Evolutionary conservation across 1,140 invertebrate species (phyloP), one percentile per base, ranked within the genome.

Genomic region (Micrasema longulum): DNA sequence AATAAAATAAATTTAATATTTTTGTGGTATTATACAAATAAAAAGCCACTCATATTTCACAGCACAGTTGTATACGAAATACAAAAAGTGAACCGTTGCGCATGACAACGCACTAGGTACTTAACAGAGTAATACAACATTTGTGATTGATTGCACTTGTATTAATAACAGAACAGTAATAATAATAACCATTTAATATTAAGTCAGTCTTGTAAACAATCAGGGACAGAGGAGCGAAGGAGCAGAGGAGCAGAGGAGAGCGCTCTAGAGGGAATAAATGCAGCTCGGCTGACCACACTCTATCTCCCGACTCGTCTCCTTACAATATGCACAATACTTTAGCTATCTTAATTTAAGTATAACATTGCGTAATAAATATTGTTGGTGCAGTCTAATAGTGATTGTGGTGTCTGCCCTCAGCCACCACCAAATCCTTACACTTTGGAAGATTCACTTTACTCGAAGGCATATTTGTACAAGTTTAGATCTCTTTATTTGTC

Each of bases 41-140:
- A 76, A 76, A 76, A 76, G 75, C 75, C 75, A 76, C 75, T 76
- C 73, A 70, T 75, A 76, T 76, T 72, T 76, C 75, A 76, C 75
- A 76, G 75, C 75, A 76, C 75, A 76, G 75, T 76, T 75, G 75
- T 76, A 76, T 69, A 76, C 73, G 65, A 76, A n/a, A 76, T 76
- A 76, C 74, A 76, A 76, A 73, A 73, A 68, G 68, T 76, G 70
- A 41, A 41, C 36, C 35, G 36, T 35, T 60, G 55, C 36, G 55
- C 16, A 38, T 41, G 55, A 41, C 31, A 35, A 35, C 55, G 14
- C 52, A 55, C 23, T 35, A 7, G 35, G 2, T 71, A 69, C 70
- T 67, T 75, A 75, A 72, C 36, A 75, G 69, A 69, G 65, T 69
- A 75, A 75, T 69, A 75, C 74, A 72, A 66, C 63, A 72, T 69